phyloP scores from a whole-genome alignment of 2,888 invertebrate genomes.

The Panorpa germanica region DNA sequence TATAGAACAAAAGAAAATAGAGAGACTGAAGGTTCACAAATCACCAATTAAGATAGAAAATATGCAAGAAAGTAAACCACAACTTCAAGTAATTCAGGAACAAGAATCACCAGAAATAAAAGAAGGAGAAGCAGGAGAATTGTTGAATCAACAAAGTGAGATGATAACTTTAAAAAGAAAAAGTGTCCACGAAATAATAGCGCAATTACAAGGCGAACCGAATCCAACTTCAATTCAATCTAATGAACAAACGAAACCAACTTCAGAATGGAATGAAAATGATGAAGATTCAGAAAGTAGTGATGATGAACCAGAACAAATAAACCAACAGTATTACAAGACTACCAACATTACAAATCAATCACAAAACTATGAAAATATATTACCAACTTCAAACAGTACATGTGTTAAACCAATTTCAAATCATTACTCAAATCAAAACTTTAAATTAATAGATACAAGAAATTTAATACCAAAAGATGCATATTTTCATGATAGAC shows the following conservation, averaged over 20 bases:
- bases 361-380: conserved; percentile 30
- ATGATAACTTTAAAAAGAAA: conserved; percentile 23
- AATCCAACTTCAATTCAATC: conserved; percentile 12
- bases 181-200: conserved; percentile 42
- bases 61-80: no score
- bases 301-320: conserved; percentile 29
- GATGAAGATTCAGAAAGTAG: conserved; percentile 35
- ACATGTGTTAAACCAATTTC: conserved; percentile 13
- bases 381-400: conserved; percentile 7
- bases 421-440: no score
- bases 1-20: no score
- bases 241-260: conserved; percentile 17
- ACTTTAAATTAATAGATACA: conserved; percentile 12
- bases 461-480: conserved; percentile 32
- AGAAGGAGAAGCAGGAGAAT: no score
- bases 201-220: conserved; percentile 34
- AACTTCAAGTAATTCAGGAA: no score
- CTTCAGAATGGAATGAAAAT: no score
- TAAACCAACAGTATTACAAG: background rate
- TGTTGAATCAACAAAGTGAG: conserved; percentile 2
- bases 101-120: no score
- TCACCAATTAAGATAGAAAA: no score
- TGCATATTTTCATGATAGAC: conserved; percentile 38
- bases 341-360: no score
- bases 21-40: no score